Conservation (phyloP, 2,888 invertebrate species). For the Pediacus dermestoides region DNA sequence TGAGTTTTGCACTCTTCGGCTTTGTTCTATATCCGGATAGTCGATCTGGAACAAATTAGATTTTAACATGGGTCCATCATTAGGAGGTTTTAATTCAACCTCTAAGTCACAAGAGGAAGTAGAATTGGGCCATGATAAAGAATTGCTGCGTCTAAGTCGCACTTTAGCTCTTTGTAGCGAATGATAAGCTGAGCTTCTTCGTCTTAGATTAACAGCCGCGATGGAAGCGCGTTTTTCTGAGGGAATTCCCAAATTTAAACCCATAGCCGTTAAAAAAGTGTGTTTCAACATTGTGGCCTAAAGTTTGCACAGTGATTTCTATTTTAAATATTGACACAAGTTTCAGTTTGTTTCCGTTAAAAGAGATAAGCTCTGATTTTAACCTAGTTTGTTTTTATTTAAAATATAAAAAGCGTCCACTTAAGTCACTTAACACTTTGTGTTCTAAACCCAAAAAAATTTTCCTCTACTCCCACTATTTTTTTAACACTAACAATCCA, state of each 20-base stretch:
- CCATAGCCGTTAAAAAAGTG: conserved; percentile 39
- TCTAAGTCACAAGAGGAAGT: conserved; percentile 14
- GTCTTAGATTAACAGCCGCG: conserved; percentile 25
- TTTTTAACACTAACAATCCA: too few species aligned
- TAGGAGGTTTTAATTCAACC: too few species aligned
- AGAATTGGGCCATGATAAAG: conserved; percentile 45
- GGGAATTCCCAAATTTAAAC: conserved; percentile 31
- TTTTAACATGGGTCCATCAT: too few species aligned
- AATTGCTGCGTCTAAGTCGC: conserved; percentile 37
- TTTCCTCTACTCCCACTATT: too few species aligned
- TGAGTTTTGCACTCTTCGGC: conserved; percentile 42
- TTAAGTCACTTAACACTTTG: too few species aligned
- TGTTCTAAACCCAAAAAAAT: too few species aligned
- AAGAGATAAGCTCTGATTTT: conserved; percentile 18
- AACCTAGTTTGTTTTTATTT: too few species aligned
- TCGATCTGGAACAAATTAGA: conserved; percentile 68
- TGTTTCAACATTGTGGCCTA: conserved; percentile 44
- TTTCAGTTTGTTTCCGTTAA: conserved; percentile 14
- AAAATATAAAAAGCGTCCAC: too few species aligned
- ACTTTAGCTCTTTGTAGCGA: conserved; percentile 30
- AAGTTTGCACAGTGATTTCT: neutral
- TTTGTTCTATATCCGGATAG: conserved; percentile 59
- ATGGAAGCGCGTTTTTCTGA: conserved; percentile 34
- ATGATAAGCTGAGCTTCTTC: conserved; percentile 28
- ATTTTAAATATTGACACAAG: conserved; percentile 6